A percentile compares a stretch with the other conserved stretches of the same genome.
Conservation (phyloP, 2,113 vertebrate genomes). For the Larimichthys polyactis region DNA sequence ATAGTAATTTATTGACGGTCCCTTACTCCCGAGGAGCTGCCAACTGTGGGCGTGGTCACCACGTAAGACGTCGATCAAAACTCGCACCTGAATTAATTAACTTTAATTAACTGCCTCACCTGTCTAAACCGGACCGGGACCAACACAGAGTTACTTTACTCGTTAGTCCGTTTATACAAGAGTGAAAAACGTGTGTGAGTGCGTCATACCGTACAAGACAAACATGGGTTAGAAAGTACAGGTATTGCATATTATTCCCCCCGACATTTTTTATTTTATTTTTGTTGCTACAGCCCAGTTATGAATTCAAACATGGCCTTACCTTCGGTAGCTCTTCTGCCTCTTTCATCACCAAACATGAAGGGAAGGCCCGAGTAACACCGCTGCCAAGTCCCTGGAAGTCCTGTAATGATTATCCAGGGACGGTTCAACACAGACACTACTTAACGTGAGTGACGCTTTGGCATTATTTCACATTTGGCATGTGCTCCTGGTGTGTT, state of each 20-base stretch:
- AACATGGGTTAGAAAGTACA: neutral
- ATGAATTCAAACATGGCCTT: neutral
- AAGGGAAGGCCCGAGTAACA: neutral
- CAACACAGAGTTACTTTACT: too few species aligned
- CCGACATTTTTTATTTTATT: neutral
- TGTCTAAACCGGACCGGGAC: neutral
- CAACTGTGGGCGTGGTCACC: neutral
- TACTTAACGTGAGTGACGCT: conserved; percentile 5
- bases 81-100: neutral
- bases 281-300: too few species aligned
- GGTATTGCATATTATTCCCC: neutral
- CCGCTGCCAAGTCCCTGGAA: neutral
- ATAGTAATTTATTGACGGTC: neutral
- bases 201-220: neutral
- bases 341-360: neutral
- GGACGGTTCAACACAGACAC: neutral
- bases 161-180: neutral
- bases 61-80: neutral
- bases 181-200: neutral
- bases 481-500: neutral
- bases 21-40: too few species aligned
- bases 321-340: neutral
- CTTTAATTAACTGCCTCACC: neutral
- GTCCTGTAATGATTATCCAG: neutral
- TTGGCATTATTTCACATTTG: neutral